Conservation (phyloP, 2,888 invertebrate genomes). For the Eurytoma californica region DNA sequence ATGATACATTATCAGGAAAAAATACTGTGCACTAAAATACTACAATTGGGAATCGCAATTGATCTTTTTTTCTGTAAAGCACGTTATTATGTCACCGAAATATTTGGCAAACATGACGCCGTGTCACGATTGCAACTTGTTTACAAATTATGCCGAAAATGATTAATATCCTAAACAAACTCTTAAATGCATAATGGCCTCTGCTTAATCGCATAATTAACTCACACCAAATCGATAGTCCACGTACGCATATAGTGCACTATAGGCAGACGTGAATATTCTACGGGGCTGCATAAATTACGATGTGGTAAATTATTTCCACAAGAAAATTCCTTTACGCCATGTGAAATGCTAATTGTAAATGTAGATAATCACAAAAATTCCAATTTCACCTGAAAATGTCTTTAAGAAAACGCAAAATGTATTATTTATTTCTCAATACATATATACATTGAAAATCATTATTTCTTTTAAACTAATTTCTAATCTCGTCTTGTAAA, state of each 20-base stretch:
- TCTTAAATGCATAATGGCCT: constrained; percentile 21
- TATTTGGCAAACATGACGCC: neutral
- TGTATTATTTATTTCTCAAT: too few species aligned
- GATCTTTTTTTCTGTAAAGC: too few species aligned
- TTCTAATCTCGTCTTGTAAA: too few species aligned
- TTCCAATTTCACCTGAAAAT: too few species aligned
- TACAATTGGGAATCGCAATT: too few species aligned
- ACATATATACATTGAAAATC: too few species aligned
- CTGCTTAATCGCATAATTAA: constrained; percentile 36
- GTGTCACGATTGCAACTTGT: neutral
- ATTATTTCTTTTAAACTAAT: too few species aligned
- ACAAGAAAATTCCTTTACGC: neutral
- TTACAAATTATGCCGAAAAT: neutral
- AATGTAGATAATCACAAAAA: neutral
- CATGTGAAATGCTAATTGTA: neutral
- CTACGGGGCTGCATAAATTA: neutral
- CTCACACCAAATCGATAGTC: constrained; percentile 13
- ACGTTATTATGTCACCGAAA: too few species aligned
- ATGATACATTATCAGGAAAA: too few species aligned
- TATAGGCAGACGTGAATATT: neutral
- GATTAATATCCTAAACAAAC: constrained; percentile 33
- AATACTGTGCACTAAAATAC: too few species aligned
- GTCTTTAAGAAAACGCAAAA: too few species aligned
- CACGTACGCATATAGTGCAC: neutral
- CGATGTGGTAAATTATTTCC: neutral